Evolutionary conservation across 2,888 invertebrate genomes (phyloP).

Genomic region (Melanargia galathea): DNA sequence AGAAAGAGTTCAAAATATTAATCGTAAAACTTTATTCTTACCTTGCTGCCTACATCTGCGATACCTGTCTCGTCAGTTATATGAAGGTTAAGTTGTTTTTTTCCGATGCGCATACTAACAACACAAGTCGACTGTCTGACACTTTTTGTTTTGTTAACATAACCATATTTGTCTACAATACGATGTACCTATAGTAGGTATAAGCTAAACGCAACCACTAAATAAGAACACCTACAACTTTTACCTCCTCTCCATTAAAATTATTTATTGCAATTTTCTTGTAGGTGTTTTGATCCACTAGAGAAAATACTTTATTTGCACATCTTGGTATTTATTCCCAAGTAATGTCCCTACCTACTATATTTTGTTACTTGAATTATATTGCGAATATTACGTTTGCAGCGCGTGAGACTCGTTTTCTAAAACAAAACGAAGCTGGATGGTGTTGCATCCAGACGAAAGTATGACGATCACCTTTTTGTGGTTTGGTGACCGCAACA

Average conservation of each 20-base stretch:
- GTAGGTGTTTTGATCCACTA: too few species aligned
- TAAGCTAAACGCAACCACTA: too few species aligned
- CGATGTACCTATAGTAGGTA: too few species aligned
- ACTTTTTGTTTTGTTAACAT: not conserved
- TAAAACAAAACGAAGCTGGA: conserved; percentile 26
- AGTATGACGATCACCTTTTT: conserved; percentile 61
- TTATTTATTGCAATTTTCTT: too few species aligned
- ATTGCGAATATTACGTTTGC: not conserved
- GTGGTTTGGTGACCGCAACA: conserved; percentile 64
- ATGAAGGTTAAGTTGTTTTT: conserved; percentile 12
- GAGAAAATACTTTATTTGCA: too few species aligned
- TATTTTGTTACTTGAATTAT: not conserved
- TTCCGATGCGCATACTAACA: conserved; percentile 1
- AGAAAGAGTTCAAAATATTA: too few species aligned
- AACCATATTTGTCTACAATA: not conserved
- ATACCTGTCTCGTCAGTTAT: conserved; percentile 4
- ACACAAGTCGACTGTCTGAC: not conserved
- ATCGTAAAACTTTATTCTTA: not conserved
- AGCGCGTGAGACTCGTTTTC: conserved; percentile 6
- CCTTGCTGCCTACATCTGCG: not conserved
- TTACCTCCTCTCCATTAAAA: too few species aligned
- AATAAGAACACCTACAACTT: too few species aligned
- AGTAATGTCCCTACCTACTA: too few species aligned
- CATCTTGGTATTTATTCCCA: too few species aligned
- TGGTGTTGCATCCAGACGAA: conserved; percentile 46